These are phyloP conservation scores for Polyodon spathula DNA, from an alignment of 2,113 vertebrate genomes.

Conservation along the genomic window DNA sequence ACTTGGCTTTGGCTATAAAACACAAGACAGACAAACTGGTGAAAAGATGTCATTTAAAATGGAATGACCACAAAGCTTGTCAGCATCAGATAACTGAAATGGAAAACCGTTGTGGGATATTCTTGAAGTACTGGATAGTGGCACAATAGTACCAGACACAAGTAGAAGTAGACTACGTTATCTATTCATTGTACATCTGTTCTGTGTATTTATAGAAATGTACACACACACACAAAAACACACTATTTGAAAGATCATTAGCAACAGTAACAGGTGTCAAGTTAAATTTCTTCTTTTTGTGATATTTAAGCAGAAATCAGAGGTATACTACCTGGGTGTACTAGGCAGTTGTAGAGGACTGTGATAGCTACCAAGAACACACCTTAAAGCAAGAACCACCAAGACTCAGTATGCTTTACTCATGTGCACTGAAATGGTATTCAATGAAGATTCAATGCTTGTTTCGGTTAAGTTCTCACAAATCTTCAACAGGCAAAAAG, in stretches of 20 bases:
- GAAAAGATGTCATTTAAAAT: constrained; percentile 5
- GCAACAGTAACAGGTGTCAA: constrained; percentile 25
- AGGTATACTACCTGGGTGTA: too few species aligned
- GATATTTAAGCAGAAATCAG: too few species aligned
- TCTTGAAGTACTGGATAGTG: constrained; percentile 13
- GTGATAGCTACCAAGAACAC: too few species aligned
- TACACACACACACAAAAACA: constrained; percentile 30
- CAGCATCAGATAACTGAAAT: constrained; percentile 21
- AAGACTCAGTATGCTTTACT: too few species aligned
- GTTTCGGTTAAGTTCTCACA: too few species aligned
- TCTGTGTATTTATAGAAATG: constrained; percentile 26
- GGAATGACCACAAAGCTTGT: constrained; percentile 16
- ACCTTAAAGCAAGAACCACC: too few species aligned
- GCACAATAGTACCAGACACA: too few species aligned
- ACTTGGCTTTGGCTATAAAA: constrained; percentile 31
- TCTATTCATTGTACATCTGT: constrained; percentile 15
- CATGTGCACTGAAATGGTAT: too few species aligned
- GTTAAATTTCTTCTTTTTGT: neutral
- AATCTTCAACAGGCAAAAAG: too few species aligned
- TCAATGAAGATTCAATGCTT: too few species aligned
- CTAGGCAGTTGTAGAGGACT: too few species aligned
- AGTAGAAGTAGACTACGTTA: too few species aligned
- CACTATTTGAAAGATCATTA: constrained; percentile 31
- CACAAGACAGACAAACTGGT: constrained; percentile 7
- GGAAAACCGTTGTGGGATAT: constrained; percentile 16